phyloP scores from a whole-genome alignment of 1,140 invertebrate genomes.

The Lepidostoma basale region DNA sequence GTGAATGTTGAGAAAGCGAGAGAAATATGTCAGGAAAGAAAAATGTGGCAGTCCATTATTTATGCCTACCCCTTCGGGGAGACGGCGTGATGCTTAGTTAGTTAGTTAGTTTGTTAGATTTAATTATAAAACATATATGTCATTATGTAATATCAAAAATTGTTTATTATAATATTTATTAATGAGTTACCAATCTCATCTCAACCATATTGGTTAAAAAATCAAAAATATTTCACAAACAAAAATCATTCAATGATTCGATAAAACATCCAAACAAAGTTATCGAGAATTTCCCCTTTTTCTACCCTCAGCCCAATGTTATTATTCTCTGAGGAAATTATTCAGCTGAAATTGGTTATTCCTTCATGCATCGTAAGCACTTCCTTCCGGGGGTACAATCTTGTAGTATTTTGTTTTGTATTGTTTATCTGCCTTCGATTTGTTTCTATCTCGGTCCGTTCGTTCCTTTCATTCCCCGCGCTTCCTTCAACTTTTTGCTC shows the following conservation, averaged over 20 bases:
- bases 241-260: conserved; percentile 11
- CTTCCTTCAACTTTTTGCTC: conserved; percentile 29
- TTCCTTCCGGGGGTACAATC: neutral
- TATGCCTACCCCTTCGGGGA: too few species aligned
- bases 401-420: conserved; percentile 4
- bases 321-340: conserved; percentile 28
- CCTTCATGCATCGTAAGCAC: conserved; percentile 27
- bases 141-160: too few species aligned
- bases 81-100: too few species aligned
- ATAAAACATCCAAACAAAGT: conserved; percentile 9
- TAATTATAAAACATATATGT: too few species aligned
- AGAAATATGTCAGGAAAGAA: too few species aligned
- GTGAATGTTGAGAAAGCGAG: too few species aligned
- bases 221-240: too few species aligned
- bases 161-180: too few species aligned
- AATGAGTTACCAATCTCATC: too few species aligned
- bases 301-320: conserved; percentile 11
- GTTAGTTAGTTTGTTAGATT: too few species aligned
- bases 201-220: too few species aligned
- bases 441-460: conserved; percentile 11
- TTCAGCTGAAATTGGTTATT: conserved; percentile 28
- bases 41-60: too few species aligned
- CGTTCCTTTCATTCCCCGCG: conserved; percentile 15
- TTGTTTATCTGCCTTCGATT: conserved; percentile 30
- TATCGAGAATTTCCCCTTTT: conserved; percentile 2